These are phyloP conservation scores for Notocelia uddmanniana DNA, from an alignment of 2,888 invertebrate genomes.

Conservation along the genomic window DNA sequence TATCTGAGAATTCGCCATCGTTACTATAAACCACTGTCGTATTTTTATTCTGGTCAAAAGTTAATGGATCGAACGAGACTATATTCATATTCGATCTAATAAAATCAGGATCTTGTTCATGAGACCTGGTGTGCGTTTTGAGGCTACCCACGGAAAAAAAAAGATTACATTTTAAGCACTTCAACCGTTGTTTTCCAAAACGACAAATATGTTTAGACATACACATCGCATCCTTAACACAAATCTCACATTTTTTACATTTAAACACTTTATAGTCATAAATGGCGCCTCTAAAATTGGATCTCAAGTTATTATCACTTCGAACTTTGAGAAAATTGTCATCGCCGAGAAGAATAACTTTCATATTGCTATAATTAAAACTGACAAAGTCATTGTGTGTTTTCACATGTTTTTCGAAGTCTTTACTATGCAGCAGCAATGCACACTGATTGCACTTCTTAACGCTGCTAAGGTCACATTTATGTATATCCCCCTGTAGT, in stretches of 20 bases:
- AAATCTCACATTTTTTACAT: slow-evolving; percentile 66
- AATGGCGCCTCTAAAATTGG: slow-evolving; percentile 61
- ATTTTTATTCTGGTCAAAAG: slow-evolving; percentile 34
- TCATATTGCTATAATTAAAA: slow-evolving; percentile 63
- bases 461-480: slow-evolving; percentile 58
- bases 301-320: slow-evolving; percentile 29
- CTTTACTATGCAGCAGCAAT: slow-evolving; percentile 57
- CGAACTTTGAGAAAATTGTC: slow-evolving; percentile 37
- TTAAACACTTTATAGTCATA: slow-evolving; percentile 68
- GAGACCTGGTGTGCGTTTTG: slow-evolving; percentile 61
- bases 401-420: slow-evolving; percentile 59
- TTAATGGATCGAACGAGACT: slow-evolving; percentile 52
- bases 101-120: slow-evolving; percentile 63
- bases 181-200: slow-evolving; percentile 54
- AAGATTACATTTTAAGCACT: slow-evolving; percentile 65
- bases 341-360: slow-evolving; percentile 66
- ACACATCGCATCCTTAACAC: slow-evolving; percentile 54
- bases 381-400: slow-evolving; percentile 62
- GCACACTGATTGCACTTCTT: slow-evolving; percentile 65
- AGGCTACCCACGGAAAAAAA: slow-evolving; percentile 60
- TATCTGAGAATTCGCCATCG: slow-evolving; percentile 23
- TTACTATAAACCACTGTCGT: slow-evolving; percentile 14
- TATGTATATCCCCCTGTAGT: slow-evolving; percentile 53
- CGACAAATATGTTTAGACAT: slow-evolving; percentile 61
- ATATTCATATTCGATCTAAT: slow-evolving; percentile 61